phyloP scores from a whole-genome alignment of 53 echinoderm and acorn worm species.

The Pentamera pediparva region DNA sequence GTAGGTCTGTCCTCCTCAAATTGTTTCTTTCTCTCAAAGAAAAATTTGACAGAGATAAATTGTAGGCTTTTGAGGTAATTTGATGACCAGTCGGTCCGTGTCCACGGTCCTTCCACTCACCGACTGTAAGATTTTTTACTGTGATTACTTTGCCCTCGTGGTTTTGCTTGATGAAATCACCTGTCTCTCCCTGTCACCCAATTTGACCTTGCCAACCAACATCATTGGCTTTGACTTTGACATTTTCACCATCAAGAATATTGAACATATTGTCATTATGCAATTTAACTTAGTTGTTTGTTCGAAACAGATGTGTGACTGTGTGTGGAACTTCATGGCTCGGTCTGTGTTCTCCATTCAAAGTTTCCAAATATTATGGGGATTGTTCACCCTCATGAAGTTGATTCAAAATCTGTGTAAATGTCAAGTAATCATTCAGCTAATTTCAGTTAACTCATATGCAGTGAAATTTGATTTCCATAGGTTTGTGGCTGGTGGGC shows the following conservation, averaged over 20 bases:
- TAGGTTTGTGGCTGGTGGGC: conserved; percentile 9
- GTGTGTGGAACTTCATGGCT: background rate
- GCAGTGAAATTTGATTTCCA: conserved; percentile 6
- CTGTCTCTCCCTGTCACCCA: no score
- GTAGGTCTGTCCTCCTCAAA: no score
- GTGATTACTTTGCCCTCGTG: no score
- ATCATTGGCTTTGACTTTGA: background rate
- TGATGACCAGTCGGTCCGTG: no score
- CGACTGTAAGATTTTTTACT: no score
- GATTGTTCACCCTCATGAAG: conserved; percentile 15
- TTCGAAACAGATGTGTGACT: background rate
- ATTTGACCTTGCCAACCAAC: no score
- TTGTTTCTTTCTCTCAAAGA: no score
- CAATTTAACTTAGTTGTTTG: background rate
- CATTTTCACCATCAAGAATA: background rate
- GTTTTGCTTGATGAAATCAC: background rate
- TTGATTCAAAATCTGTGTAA: background rate
- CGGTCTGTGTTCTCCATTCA: background rate
- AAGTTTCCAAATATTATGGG: background rate
- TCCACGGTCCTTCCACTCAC: no score
- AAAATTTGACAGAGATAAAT: no score
- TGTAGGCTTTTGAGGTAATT: no score
- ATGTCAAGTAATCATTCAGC: conserved; percentile 3
- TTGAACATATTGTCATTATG: background rate
- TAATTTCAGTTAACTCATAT: conserved; percentile 12